Base-by-base conservation (phyloP, 2,888 invertebrate genomes). In the Lochmaea capreae region DNA sequence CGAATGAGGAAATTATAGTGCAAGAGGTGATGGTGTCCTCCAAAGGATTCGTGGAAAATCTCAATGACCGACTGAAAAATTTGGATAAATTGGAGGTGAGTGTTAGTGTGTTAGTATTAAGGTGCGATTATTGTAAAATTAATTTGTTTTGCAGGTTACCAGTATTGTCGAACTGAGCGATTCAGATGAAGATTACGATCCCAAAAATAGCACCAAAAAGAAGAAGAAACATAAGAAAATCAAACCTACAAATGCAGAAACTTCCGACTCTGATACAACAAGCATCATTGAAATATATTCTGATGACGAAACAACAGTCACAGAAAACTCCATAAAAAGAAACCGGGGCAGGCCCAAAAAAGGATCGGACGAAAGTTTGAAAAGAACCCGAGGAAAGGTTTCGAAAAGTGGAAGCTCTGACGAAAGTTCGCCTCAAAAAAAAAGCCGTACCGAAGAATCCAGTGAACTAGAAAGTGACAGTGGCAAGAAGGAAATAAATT, bases 1-100 rank as follows among this genome's bases (percentile, higher is more conserved):
- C 81, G 8, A 84, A 86, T 67, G 87, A 87, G 76, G 87, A 87
- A 77, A 87, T 87, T 62, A 85, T 87, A 6, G 86, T 87, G 3
- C 83, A 87, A 73, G 86, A 86, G 78, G 85, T 87, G 5, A 84
- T 86, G 67, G 84, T 87, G 10, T 84, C 84, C 49, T 84, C 85
- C 0, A 85, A 82, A 72, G 85, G 86, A 65, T 85, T 84, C 72
- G 77, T 87, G 10, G 84, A 86, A 75, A 74, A 79, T 49, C 43
- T 76, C 4, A 74, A 74, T 52, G 75, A 79, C 42, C 77, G 76
- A 49, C 61, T 79, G 26, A 76, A 75, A 62, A 77, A 65, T 65
- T 78, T 74, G 46, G 76, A 77, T 54, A 76, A 76, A 54, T 54
- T 78, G n/a, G 73, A 74, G 67, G 79, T 79, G 62, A 59, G 76